Percentiles rank a stretch among this genome's conserved stretches.
These are phyloP conservation scores for Chloropsis cyanopogon DNA, from an alignment of 2,113 vertebrate genomes.

Conservation along the genomic window DNA sequence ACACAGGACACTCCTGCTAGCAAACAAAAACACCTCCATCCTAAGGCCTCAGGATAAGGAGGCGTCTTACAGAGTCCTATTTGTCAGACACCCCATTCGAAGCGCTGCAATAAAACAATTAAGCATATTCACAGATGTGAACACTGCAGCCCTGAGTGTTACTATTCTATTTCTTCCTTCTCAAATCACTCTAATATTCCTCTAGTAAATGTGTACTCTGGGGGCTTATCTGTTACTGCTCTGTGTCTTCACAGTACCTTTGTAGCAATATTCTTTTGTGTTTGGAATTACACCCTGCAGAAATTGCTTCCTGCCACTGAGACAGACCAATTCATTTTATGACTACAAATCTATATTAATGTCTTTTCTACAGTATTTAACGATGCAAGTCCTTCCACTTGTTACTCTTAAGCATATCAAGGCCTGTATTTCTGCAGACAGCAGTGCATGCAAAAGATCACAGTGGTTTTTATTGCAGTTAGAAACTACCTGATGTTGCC, in stretches of 20 bases:
- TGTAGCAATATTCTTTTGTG: not conserved
- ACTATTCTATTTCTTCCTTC: not conserved
- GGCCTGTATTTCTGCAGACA: not conserved
- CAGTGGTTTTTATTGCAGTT: not conserved
- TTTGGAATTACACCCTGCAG: conserved; percentile 21
- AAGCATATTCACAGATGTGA: not conserved
- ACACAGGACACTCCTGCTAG: not conserved
- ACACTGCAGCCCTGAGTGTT: not conserved
- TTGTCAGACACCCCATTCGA: not conserved
- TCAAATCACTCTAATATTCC: not conserved
- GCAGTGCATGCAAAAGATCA: not conserved
- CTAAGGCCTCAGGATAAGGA: not conserved
- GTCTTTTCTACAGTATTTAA: conserved; percentile 6
- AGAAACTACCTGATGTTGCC: not conserved
- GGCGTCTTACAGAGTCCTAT: not conserved
- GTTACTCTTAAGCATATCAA: not conserved
- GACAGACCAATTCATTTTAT: conserved; percentile 16
- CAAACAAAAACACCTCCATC: not conserved
- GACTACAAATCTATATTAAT: conserved; percentile 38
- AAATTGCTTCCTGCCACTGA: conserved; percentile 14
- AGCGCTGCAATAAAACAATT: not conserved
- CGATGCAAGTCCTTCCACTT: not conserved
- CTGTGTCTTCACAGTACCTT: not conserved
- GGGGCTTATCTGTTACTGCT: not conserved
- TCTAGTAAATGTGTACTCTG: not conserved